phyloP scores from a whole-genome alignment of 2,113 vertebrate genomes.

The Urocolius indicus region DNA sequence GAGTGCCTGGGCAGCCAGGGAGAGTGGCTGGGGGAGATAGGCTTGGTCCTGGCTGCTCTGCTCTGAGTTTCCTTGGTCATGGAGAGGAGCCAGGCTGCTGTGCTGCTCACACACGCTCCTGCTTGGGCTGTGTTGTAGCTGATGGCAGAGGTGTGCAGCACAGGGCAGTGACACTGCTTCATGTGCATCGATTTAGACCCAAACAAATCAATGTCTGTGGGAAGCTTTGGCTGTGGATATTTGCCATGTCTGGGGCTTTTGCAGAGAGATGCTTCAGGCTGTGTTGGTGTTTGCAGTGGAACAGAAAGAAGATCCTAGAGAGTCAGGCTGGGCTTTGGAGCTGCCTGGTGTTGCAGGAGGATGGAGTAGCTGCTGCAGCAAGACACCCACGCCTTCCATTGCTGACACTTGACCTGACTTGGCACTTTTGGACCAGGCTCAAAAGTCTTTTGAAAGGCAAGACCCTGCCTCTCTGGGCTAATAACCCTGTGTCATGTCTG shows the following conservation, averaged over 20 bases:
- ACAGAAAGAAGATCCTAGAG: background rate
- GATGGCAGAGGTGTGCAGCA: background rate
- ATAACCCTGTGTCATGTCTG: background rate
- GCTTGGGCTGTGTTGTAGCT: background rate
- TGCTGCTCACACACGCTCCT: background rate
- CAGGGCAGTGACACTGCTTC: background rate
- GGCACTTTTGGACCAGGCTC: background rate
- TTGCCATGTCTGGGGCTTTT: background rate
- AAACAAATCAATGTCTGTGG: slow-evolving; percentile 32
- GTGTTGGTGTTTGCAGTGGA: background rate
- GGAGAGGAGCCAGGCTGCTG: background rate
- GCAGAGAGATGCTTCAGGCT: background rate
- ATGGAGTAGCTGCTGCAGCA: background rate
- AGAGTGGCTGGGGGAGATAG: background rate
- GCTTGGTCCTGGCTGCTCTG: background rate
- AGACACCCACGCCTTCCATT: background rate
- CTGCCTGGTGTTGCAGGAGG: background rate
- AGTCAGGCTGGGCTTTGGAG: background rate
- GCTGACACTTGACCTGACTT: background rate
- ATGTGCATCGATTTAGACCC: background rate
- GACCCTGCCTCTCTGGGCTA: background rate
- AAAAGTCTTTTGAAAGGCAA: background rate
- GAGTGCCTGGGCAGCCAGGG: background rate
- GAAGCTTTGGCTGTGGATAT: background rate
- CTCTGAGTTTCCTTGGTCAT: background rate